Percentiles rank a stretch among this genome's conserved stretches.
Conservation (phyloP, 2,888 invertebrate genomes). For the Nemotelus nigrinus region DNA sequence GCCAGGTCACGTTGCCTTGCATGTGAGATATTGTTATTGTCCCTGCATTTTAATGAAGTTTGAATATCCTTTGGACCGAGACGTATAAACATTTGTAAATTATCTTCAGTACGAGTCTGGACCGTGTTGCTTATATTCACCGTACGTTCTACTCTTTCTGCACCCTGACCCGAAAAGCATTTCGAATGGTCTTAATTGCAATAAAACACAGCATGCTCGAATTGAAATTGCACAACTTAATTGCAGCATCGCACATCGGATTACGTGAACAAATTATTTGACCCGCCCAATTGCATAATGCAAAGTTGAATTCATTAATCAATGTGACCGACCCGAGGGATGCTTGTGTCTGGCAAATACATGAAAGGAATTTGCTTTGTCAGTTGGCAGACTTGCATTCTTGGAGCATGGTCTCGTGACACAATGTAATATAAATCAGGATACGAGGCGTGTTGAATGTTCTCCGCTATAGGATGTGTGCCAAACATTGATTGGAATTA, state of each 20-base stretch:
- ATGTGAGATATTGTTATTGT: no score
- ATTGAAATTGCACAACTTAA: slow-evolving; percentile 9
- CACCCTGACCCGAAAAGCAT: not conserved
- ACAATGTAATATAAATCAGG: slow-evolving; percentile 27
- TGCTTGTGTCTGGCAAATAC: slow-evolving; percentile 21
- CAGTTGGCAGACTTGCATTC: slow-evolving; percentile 1
- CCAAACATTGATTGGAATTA: not conserved
- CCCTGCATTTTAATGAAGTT: no score
- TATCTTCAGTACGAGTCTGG: no score
- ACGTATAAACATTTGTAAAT: no score
- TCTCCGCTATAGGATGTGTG: not conserved
- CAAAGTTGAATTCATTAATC: slow-evolving; percentile 22
- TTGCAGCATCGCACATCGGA: not conserved
- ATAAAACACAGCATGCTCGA: slow-evolving; percentile 8
- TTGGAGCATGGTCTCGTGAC: not conserved
- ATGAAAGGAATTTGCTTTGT: not conserved
- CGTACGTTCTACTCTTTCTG: no score
- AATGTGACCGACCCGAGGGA: slow-evolving; percentile 1
- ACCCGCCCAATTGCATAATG: slow-evolving; percentile 29
- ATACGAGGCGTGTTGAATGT: not conserved
- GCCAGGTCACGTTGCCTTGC: no score
- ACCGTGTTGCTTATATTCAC: no score
- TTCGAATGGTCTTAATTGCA: not conserved
- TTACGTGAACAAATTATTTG: not conserved
- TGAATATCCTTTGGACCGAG: no score